These are phyloP conservation scores for Syngnathus scovelli DNA, from an alignment of 2,113 vertebrate species.

Conservation along the genomic window DNA sequence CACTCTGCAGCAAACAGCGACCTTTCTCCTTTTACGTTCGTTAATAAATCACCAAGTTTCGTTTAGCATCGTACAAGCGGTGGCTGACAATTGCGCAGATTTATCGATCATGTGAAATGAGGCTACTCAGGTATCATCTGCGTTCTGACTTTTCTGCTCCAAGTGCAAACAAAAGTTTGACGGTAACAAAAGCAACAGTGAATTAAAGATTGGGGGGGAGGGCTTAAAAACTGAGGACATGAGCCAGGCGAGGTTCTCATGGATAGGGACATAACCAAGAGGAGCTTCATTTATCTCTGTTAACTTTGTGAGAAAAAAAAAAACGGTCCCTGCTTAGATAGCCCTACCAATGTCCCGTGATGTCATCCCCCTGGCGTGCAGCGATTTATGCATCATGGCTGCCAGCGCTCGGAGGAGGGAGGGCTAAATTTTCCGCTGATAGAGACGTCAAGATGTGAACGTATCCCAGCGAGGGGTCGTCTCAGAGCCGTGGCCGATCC, in stretches of 20 bases:
- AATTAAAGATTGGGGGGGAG: constrained; percentile 9
- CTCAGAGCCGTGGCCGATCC: constrained; percentile 26
- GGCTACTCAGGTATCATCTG: constrained; percentile 16
- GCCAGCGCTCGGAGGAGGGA: constrained; percentile 43
- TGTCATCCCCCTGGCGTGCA: constrained; percentile 66
- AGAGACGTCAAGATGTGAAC: constrained; percentile 62
- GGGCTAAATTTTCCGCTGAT: constrained; percentile 56
- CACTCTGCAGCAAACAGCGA: not conserved
- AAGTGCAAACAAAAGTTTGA: not conserved
- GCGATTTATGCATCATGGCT: constrained; percentile 71
- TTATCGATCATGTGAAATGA: constrained; percentile 21
- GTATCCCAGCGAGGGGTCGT: constrained; percentile 46
- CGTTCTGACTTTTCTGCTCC: not conserved
- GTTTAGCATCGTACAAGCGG: constrained; percentile 8
- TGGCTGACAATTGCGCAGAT: constrained; percentile 22
- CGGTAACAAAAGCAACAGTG: constrained; percentile 19
- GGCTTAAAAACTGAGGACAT: constrained; percentile 31
- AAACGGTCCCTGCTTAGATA: constrained; percentile 64
- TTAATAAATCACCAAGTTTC: constrained; percentile 26
- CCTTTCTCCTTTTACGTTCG: constrained; percentile 1
- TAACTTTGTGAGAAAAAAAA: constrained; percentile 43
- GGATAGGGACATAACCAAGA: constrained; percentile 54
- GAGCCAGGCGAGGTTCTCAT: constrained; percentile 57
- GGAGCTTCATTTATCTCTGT: constrained; percentile 68
- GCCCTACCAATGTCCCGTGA: constrained; percentile 67